A percentile compares a stretch with the other conserved stretches of the same genome.
phyloP scores from a whole-genome alignment of 2,113 vertebrate genomes.

The Actinemys pallida region DNA sequence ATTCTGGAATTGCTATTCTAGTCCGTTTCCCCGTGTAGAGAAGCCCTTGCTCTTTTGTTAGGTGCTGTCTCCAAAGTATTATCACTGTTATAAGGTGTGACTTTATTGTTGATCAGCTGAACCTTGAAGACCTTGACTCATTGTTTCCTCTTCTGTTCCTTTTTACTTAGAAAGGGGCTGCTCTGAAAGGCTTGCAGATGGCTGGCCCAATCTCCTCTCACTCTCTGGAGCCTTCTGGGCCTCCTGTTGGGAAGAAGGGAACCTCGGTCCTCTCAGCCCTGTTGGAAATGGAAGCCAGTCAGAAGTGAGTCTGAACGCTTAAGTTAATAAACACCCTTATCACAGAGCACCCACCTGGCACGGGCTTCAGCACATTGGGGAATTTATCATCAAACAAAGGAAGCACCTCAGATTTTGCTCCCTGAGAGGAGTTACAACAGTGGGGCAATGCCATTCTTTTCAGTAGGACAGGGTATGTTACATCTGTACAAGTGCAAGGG shows the following conservation, averaged over 20 bases:
- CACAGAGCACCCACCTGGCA: fast-evolving
- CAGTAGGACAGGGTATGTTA: background rate
- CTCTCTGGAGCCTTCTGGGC: constrained; percentile 85
- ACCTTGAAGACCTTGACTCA: background rate
- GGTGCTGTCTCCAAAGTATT: background rate
- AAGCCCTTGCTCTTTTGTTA: background rate
- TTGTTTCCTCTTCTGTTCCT: background rate
- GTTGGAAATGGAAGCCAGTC: constrained; percentile 96
- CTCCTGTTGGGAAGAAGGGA: constrained; percentile 92
- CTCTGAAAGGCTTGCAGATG: constrained; percentile 92
- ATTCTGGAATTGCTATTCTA: background rate
- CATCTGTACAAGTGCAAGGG: background rate
- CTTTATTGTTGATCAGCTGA: background rate
- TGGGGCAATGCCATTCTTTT: background rate
- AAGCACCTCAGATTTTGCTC: background rate
- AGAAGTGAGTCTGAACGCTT: constrained; percentile 86
- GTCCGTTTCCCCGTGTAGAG: background rate
- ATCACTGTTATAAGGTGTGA: background rate
- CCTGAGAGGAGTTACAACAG: background rate
- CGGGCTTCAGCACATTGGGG: background rate
- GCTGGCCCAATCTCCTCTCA: constrained; percentile 85
- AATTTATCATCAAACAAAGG: background rate
- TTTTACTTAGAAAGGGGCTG: constrained; percentile 85
- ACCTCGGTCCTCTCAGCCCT: constrained; percentile 94
- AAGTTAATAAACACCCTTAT: background rate